phyloP scores from a whole-genome alignment of 2,797 vertebrate species.

The Perodicticus potto region DNA sequence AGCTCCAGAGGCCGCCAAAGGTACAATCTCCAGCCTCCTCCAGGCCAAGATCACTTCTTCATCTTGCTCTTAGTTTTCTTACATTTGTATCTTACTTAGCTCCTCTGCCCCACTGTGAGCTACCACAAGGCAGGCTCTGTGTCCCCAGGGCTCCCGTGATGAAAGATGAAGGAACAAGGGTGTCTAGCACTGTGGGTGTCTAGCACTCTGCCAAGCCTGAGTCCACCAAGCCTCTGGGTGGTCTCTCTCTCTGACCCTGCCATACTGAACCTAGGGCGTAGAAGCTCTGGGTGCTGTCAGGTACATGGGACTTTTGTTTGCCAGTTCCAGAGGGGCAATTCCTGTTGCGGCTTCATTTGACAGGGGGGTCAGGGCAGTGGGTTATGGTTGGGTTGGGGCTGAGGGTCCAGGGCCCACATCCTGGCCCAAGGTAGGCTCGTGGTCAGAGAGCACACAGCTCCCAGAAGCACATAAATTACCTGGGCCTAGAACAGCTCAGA shows the following conservation, averaged over 20 bases:
- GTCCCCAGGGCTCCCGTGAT: background rate
- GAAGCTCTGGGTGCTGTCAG: background rate
- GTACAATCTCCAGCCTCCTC: background rate
- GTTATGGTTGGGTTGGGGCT: background rate
- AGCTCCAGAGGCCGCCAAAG: background rate
- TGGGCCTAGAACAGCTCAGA: background rate
- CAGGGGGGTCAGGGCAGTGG: background rate
- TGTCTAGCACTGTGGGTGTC: rapidly evolving
- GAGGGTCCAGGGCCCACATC: background rate
- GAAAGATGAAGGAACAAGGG: background rate
- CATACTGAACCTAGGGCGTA: background rate
- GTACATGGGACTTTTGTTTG: background rate
- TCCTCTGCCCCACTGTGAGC: background rate
- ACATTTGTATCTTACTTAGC: background rate
- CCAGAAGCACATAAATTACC: background rate
- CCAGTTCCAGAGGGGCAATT: background rate
- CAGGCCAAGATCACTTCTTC: background rate
- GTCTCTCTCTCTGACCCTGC: background rate
- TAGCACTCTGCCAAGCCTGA: rapidly evolving
- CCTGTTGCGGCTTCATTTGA: background rate
- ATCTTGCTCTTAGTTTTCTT: background rate
- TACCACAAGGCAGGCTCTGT: background rate
- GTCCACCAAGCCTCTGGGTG: background rate
- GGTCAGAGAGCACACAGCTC: background rate
- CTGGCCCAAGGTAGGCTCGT: background rate